Evolutionary conservation across 1,140 invertebrate species (phyloP).

Genomic region (Brachionus rotundiformis): DNA sequence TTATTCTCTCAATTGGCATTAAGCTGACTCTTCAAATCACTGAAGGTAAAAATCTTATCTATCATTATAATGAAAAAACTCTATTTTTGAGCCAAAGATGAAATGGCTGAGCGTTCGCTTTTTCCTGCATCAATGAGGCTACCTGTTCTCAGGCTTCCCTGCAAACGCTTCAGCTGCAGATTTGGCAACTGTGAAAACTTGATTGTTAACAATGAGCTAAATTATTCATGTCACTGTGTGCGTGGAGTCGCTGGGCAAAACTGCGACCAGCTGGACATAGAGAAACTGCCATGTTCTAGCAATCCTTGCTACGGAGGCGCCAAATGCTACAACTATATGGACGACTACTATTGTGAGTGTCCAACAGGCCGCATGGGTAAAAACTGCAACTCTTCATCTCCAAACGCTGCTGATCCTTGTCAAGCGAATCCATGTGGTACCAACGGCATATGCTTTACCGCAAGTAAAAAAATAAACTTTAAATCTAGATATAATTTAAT

Average conservation of each 20-base stretch:
- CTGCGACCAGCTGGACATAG: slow-evolving; percentile 26
- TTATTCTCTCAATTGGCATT: neutral
- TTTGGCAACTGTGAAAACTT: slow-evolving; percentile 52
- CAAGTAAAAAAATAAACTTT: neutral
- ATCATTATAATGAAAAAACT: neutral
- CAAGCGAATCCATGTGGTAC: slow-evolving; percentile 21
- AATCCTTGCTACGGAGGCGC: slow-evolving; percentile 52
- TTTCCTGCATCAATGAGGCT: neutral
- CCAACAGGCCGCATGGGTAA: slow-evolving; percentile 42
- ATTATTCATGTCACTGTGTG: slow-evolving; percentile 40
- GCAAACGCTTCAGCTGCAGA: slow-evolving; percentile 39
- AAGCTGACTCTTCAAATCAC: slow-evolving; percentile 1
- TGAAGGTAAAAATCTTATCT: neutral
- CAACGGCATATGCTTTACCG: slow-evolving; percentile 46
- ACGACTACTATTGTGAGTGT: slow-evolving; percentile 51
- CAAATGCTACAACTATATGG: slow-evolving; percentile 47
- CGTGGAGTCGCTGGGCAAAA: slow-evolving; percentile 27
- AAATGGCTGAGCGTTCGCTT: neutral
- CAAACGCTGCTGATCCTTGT: slow-evolving; percentile 13
- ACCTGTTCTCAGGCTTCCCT: slow-evolving; percentile 31
- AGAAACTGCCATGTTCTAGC: slow-evolving; percentile 25
- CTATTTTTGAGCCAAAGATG: neutral
- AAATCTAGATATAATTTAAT: neutral
- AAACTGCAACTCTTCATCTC: slow-evolving; percentile 50
- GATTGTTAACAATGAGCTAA: slow-evolving; percentile 38